phyloP scores from a whole-genome alignment of 2,113 vertebrate species.

The Pimephales promelas region DNA sequence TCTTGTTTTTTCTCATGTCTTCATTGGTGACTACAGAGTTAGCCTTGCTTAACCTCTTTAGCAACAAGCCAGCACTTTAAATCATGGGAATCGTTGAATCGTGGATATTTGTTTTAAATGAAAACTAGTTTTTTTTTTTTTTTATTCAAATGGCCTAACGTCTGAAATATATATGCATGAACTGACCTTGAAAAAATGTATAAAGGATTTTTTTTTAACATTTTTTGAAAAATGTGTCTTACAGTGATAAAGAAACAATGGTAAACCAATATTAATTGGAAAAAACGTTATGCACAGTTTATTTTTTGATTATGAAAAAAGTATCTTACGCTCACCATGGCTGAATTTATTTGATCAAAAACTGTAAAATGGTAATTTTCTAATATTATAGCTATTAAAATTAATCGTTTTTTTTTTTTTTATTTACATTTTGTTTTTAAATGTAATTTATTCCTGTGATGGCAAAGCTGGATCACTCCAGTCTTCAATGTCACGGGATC shows the following conservation, averaged over 20 bases:
- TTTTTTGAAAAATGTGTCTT: too few species aligned
- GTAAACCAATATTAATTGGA: too few species aligned
- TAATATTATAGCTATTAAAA: neutral
- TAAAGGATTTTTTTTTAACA: too few species aligned
- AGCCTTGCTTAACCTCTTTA: neutral
- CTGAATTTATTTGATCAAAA: neutral
- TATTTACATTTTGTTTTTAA: neutral
- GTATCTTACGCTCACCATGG: neutral
- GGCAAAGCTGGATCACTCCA: neutral
- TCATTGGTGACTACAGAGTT: neutral
- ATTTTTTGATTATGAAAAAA: neutral
- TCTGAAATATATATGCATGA: neutral
- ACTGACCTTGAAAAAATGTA: neutral
- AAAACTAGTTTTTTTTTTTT: neutral
- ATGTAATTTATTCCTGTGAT: too few species aligned
- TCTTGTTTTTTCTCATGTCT: slow-evolving; percentile 3
- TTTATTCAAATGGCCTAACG: neutral
- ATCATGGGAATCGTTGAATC: neutral
- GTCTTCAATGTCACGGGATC: neutral
- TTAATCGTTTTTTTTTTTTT: neutral
- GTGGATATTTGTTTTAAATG: neutral
- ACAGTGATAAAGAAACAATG: too few species aligned
- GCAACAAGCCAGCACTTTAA: neutral
- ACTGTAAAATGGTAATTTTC: neutral
- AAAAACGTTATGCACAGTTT: too few species aligned